A percentile compares a stretch with the other conserved stretches of the same genome.
Evolutionary conservation across 2,113 vertebrate species (phyloP).

Genomic region (Zapus hudsonius): DNA sequence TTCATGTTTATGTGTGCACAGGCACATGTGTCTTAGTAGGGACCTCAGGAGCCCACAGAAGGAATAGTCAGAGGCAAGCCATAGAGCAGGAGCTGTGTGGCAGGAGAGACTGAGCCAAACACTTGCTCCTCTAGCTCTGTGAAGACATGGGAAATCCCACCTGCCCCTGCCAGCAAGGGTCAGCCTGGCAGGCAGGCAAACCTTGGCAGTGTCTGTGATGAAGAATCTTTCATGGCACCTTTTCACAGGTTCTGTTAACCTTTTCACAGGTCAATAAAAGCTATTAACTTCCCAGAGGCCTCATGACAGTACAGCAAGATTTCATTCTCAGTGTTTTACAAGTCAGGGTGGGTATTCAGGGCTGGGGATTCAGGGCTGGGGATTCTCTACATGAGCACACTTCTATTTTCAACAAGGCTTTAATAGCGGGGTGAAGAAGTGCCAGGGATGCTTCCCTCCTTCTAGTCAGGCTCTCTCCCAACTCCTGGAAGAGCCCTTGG

Average conservation of each 20-base stretch:
- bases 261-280: constrained; percentile 52
- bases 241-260: constrained; percentile 11
- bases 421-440: too few species aligned
- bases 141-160: not conserved
- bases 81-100: not conserved
- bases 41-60: not conserved
- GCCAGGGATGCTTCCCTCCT: fast-evolving
- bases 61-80: too few species aligned
- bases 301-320: not conserved
- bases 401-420: not conserved
- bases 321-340: not conserved
- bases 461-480: not conserved
- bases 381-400: not conserved
- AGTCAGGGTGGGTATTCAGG: not conserved
- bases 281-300: constrained; percentile 22
- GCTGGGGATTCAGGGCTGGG: not conserved
- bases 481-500: not conserved
- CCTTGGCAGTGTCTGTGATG: not conserved
- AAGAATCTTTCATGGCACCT: not conserved
- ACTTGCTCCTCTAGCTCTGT: not conserved
- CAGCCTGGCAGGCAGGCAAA: too few species aligned
- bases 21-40: not conserved
- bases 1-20: not conserved
- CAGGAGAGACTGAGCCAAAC: not conserved
- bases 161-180: not conserved